Conservation (phyloP, 2,888 invertebrate species). For the Lasioglossum malachurum region DNA sequence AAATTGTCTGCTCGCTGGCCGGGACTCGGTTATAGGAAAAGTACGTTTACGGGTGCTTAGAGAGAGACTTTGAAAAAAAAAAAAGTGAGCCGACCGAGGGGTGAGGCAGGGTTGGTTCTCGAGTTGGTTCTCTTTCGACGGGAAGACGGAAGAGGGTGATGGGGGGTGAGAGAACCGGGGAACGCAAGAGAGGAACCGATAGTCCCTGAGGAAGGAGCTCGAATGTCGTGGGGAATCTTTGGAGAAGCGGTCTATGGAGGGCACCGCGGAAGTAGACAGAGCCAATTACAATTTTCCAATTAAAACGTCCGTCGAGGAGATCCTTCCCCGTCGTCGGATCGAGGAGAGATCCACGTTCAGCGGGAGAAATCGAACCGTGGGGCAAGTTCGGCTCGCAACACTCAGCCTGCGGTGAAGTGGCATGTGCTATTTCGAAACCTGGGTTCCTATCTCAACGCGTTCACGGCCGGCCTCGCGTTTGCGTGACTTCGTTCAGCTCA, state of each 20-base stretch:
- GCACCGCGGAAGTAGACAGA: constrained; percentile 54
- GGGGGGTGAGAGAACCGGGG: constrained; percentile 25
- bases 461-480: not conserved
- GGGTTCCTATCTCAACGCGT: not conserved
- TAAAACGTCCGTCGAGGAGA: constrained; percentile 67
- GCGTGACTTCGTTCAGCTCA: not conserved
- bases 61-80: constrained; percentile 38
- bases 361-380: constrained; percentile 45
- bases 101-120: constrained; percentile 12
- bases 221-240: constrained; percentile 60
- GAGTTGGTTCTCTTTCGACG: constrained; percentile 6
- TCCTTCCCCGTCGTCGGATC: constrained; percentile 41
- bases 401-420: not conserved
- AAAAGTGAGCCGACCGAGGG: not conserved
- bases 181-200: constrained; percentile 39
- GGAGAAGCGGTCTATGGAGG: constrained; percentile 44
- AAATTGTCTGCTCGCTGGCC: constrained; percentile 39
- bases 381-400: constrained; percentile 44
- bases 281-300: constrained; percentile 75
- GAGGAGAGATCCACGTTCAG: constrained; percentile 31
- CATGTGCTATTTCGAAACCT: not conserved
- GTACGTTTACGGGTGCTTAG: constrained; percentile 57
- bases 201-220: constrained; percentile 46
- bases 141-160: constrained; percentile 28
- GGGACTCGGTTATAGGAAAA: constrained; percentile 65